Evolutionary conservation across 1,140 invertebrate genomes (phyloP).

Genomic region (Hyles euphorbiae): DNA sequence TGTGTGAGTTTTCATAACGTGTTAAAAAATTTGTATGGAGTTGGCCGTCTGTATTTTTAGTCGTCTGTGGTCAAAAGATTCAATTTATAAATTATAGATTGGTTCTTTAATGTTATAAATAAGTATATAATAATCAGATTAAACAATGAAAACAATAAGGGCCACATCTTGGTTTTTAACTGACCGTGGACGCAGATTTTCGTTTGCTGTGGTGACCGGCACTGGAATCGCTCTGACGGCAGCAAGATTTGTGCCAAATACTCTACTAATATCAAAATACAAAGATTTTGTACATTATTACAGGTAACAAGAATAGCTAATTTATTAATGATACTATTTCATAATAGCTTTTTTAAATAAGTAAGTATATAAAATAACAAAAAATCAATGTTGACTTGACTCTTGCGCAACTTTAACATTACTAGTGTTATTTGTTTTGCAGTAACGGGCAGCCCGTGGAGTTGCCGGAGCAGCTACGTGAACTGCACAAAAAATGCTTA

Average conservation of each 20-base stretch:
- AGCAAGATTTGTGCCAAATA: conserved; percentile 51
- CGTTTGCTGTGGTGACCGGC: conserved; percentile 47
- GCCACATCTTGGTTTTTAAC: conserved; percentile 58
- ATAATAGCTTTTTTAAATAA: not conserved
- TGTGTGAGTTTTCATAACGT: no score
- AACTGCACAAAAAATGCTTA: conserved; percentile 49
- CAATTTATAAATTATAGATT: no score
- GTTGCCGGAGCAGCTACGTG: conserved; percentile 36
- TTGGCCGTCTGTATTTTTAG: no score
- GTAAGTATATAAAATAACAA: no score
- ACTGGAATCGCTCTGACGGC: conserved; percentile 42
- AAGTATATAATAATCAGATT: no score
- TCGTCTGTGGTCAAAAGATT: no score
- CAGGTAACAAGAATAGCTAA: conserved; percentile 13
- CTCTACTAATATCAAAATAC: conserved; percentile 54
- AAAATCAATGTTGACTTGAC: no score
- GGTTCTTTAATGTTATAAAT: no score
- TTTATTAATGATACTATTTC: not conserved
- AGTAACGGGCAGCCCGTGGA: conserved; percentile 51
- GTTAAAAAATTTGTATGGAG: no score
- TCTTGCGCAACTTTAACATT: not conserved
- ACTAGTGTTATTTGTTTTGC: conserved; percentile 21
- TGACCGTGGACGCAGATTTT: conserved; percentile 51
- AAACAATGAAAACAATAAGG: conserved; percentile 34
- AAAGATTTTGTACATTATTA: conserved; percentile 63